A percentile compares a stretch with the other conserved stretches of the same genome.
These are phyloP conservation scores for Pungitius pungitius DNA, from an alignment of 2,113 vertebrate species.

Conservation along the genomic window DNA sequence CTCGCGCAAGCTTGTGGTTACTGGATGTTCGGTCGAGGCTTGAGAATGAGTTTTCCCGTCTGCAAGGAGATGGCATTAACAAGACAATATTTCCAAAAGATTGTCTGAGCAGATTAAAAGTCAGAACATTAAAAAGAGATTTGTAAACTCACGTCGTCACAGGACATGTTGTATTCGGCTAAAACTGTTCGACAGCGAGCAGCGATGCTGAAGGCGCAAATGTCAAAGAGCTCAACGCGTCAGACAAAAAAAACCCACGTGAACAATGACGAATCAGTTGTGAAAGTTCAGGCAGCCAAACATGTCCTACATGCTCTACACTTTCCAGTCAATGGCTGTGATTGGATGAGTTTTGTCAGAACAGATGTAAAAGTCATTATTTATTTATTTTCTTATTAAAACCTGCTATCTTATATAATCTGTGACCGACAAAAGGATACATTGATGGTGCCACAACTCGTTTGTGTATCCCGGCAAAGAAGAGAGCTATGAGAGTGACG, in stretches of 20 bases:
- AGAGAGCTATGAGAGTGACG: conserved; percentile 95
- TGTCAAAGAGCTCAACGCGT: conserved; percentile 80
- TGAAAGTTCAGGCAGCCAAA: not conserved
- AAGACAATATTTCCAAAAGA: not conserved
- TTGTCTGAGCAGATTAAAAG: not conserved
- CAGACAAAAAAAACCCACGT: not conserved
- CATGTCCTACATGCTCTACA: not conserved
- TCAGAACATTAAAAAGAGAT: not conserved
- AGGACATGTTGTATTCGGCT: conserved; percentile 99
- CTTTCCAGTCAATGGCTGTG: not conserved
- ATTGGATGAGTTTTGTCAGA: not conserved
- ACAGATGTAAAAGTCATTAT: not conserved
- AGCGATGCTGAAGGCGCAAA: conserved; percentile 86
- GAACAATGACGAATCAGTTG: not conserved
- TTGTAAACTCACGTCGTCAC: conserved; percentile 92
- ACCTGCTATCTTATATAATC: not conserved
- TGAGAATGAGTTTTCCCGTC: conserved; percentile 98
- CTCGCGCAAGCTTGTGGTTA: conserved; percentile 67
- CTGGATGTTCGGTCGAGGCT: conserved; percentile 95
- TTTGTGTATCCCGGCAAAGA: conserved; percentile 99
- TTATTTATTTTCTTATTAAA: not conserved
- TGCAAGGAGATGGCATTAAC: conserved; percentile 69
- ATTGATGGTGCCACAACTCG: conserved; percentile 98
- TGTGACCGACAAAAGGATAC: conserved; percentile 87
- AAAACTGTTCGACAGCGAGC: conserved; percentile 96